Conservation (phyloP, 1,140 invertebrate species). For the Drosophila cardini region DNA sequence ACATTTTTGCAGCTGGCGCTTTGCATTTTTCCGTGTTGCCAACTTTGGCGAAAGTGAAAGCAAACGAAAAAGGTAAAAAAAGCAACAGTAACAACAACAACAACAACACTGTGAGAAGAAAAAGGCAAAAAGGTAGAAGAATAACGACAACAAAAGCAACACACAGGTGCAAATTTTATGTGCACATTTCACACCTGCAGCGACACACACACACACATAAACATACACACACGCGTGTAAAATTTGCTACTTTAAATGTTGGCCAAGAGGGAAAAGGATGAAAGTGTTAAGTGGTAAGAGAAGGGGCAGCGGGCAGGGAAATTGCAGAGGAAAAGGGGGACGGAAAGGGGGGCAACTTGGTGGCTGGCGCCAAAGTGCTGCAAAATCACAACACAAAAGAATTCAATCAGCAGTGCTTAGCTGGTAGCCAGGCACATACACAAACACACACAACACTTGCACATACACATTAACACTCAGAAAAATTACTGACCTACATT, state of each 20-base stretch:
- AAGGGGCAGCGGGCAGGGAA: not conserved
- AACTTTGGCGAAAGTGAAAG: constrained; percentile 68
- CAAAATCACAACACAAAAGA: constrained; percentile 80
- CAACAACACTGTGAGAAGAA: constrained; percentile 30
- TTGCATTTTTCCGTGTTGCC: constrained; percentile 63
- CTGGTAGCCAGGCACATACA: constrained; percentile 55
- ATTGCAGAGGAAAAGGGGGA: no score
- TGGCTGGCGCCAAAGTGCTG: constrained; percentile 67
- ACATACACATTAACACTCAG: constrained; percentile 18
- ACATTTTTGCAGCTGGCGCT: constrained; percentile 74
- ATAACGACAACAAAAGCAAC: constrained; percentile 56
- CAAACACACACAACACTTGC: constrained; percentile 20
- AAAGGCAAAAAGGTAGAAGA: constrained; percentile 20
- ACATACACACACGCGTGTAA: constrained; percentile 41
- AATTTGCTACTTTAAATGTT: constrained; percentile 78
- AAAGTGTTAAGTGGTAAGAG: not conserved
- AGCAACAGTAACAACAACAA: constrained; percentile 25
- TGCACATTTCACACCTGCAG: constrained; percentile 73
- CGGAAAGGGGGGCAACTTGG: not conserved
- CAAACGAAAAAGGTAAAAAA: constrained; percentile 31
- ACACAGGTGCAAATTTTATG: constrained; percentile 78
- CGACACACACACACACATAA: constrained; percentile 27
- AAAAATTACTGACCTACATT: no score
- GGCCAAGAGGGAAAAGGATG: constrained; percentile 52
- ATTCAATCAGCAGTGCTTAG: constrained; percentile 82